Percentiles rank a stretch among this genome's conserved stretches.
Conservation (phyloP, 2,113 vertebrate species). For the Shinisaurus crocodilurus region DNA sequence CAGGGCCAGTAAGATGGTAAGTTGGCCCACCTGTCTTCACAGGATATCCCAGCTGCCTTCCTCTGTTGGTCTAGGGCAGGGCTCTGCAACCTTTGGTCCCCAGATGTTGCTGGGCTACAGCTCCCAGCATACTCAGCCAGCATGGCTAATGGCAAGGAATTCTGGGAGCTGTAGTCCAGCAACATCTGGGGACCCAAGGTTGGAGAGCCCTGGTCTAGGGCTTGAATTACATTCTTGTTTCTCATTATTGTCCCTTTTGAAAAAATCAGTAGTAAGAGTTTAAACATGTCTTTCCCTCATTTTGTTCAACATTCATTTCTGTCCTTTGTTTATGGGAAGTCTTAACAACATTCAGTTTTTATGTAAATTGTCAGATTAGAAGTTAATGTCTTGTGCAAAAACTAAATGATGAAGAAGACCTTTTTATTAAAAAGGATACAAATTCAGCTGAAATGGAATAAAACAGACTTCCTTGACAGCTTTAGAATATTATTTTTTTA, state of each 20-base stretch:
- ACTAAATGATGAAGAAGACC: not conserved
- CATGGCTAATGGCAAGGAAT: too few relatives aligned
- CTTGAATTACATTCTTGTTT: not conserved
- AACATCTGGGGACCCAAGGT: too few relatives aligned
- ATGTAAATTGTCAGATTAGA: not conserved
- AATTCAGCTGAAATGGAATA: not conserved
- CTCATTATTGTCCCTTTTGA: not conserved
- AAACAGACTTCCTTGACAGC: not conserved
- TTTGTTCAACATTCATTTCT: not conserved
- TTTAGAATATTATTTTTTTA: not conserved
- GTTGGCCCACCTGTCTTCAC: too few relatives aligned
- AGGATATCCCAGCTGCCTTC: too few relatives aligned
- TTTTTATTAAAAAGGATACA: constrained; percentile 9
- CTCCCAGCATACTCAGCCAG: too few relatives aligned
- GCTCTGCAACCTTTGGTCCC: too few relatives aligned
- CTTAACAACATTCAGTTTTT: not conserved
- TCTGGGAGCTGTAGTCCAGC: too few relatives aligned
- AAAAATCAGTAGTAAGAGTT: not conserved
- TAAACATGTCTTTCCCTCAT: not conserved
- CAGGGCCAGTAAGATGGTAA: too few relatives aligned
- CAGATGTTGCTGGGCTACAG: too few relatives aligned
- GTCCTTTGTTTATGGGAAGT: not conserved
- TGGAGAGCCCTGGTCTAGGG: too few relatives aligned
- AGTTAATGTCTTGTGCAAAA: not conserved
- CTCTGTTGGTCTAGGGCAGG: too few relatives aligned